Evolutionary conservation across 2,888 invertebrate species (phyloP).

Genomic region (Sphecodes monilicornis): DNA sequence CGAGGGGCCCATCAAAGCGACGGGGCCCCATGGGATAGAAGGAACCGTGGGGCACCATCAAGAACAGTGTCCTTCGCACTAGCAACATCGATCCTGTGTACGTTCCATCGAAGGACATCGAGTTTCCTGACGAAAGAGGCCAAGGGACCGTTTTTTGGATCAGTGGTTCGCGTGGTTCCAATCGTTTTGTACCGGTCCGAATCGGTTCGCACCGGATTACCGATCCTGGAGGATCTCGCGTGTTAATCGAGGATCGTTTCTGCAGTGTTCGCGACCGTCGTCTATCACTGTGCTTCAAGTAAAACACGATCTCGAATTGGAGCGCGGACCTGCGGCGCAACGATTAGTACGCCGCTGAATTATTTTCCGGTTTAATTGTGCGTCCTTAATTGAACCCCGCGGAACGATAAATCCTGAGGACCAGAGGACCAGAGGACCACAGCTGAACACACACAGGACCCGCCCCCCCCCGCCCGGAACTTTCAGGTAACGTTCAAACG

Average conservation of each 20-base stretch:
- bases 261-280: conserved; percentile 14
- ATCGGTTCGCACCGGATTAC: not conserved
- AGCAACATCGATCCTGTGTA: not conserved
- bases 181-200: not conserved
- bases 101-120: not conserved
- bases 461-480: too few relatives aligned
- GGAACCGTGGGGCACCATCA: not conserved
- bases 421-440: conserved; percentile 2
- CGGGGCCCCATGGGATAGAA: not conserved
- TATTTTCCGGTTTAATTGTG: conserved; percentile 56
- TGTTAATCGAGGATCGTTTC: conserved; percentile 47
- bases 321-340: conserved; percentile 8
- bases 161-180: not conserved
- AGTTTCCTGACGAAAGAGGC: not conserved
- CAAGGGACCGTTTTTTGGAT: not conserved
- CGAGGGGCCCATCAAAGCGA: not conserved
- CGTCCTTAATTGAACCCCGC: conserved; percentile 41
- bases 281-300: conserved; percentile 27
- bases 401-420: conserved; percentile 47
- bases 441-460: not conserved
- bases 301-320: conserved; percentile 25
- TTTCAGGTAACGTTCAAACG: conserved; percentile 37
- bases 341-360: conserved; percentile 43
- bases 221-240: conserved; percentile 3
- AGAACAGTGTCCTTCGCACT: not conserved